A percentile compares a stretch with the other conserved stretches of the same genome.
Conservation (phyloP, 2,888 invertebrate species). For the Zhengitettix transpicula region DNA sequence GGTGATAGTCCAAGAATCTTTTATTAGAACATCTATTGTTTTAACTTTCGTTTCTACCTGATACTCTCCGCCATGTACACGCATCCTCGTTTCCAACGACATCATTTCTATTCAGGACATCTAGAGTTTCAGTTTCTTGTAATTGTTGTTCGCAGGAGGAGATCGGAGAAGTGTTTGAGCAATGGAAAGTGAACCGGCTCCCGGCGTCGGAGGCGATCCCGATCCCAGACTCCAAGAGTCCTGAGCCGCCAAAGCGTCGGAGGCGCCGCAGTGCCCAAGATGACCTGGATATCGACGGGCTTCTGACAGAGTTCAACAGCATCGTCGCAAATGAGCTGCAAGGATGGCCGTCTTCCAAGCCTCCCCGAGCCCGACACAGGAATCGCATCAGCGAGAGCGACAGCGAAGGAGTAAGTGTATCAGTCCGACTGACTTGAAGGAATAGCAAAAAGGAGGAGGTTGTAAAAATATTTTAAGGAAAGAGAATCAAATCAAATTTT, state of each 20-base stretch:
- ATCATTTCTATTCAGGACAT: no score
- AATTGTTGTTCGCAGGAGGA: constrained; percentile 20
- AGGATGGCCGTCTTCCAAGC: background rate
- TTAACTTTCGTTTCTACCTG: no score
- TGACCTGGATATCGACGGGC: constrained; percentile 16
- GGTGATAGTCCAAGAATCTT: no score
- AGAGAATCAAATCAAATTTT: no score
- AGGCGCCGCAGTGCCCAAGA: background rate
- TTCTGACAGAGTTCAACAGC: constrained; percentile 18
- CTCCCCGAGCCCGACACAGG: background rate
- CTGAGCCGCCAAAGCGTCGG: background rate
- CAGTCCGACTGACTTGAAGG: no score
- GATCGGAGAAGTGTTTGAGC: constrained; percentile 23
- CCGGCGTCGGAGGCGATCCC: constrained; percentile 9
- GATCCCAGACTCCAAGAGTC: constrained; percentile 1
- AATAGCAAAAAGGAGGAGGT: no score
- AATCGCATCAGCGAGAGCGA: background rate
- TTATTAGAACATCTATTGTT: no score
- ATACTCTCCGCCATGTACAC: no score
- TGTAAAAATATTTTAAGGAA: no score
- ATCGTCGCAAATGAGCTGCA: constrained; percentile 16
- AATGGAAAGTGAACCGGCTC: constrained; percentile 15
- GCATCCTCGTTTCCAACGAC: no score
- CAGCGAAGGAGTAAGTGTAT: no score
- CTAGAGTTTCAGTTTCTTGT: no score